Conservation (phyloP, 92 coral and sea anemone genomes). For the Isaurus tuberculatus region DNA sequence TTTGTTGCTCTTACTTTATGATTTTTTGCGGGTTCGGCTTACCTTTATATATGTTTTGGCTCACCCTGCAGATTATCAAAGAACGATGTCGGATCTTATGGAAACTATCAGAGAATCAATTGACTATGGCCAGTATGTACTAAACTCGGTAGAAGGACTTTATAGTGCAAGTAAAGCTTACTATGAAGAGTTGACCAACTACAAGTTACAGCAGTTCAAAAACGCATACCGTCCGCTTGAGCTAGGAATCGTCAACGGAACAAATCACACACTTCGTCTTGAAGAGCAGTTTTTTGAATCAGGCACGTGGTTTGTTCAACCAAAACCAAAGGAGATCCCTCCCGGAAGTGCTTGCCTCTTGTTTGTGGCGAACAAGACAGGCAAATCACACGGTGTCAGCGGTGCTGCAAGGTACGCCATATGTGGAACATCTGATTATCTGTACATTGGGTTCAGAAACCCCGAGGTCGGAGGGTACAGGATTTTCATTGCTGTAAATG, state of each 20-base stretch:
- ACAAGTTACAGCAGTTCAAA: conserved; percentile 14
- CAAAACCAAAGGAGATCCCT: conserved; percentile 40
- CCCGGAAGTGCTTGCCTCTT: conserved; percentile 24
- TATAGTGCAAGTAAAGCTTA: conserved; percentile 3
- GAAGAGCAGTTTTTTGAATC: conserved; percentile 32
- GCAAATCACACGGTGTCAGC: conserved; percentile 29
- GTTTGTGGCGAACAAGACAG: conserved; percentile 36
- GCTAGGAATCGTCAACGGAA: conserved; percentile 30
- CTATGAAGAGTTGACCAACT: conserved; percentile 9
- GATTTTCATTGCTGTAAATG: conserved; percentile 22
- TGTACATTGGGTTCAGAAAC: conserved; percentile 34
- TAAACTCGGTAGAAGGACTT: conserved; percentile 20
- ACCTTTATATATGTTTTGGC: too few species aligned
- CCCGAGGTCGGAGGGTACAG: conserved; percentile 37
- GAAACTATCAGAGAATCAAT: conserved; percentile 37
- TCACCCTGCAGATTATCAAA: not conserved
- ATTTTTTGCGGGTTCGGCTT: too few species aligned
- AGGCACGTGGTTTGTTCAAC: conserved; percentile 29
- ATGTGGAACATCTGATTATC: conserved; percentile 27
- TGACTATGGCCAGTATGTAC: conserved; percentile 22
- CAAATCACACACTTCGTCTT: conserved; percentile 27
- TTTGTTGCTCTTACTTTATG: too few species aligned
- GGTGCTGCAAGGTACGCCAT: conserved; percentile 43
- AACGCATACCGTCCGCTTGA: conserved; percentile 38
- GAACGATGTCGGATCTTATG: conserved; percentile 23